Conservation (phyloP, 2,888 invertebrate genomes). For the Pantelozetes paolii region DNA sequence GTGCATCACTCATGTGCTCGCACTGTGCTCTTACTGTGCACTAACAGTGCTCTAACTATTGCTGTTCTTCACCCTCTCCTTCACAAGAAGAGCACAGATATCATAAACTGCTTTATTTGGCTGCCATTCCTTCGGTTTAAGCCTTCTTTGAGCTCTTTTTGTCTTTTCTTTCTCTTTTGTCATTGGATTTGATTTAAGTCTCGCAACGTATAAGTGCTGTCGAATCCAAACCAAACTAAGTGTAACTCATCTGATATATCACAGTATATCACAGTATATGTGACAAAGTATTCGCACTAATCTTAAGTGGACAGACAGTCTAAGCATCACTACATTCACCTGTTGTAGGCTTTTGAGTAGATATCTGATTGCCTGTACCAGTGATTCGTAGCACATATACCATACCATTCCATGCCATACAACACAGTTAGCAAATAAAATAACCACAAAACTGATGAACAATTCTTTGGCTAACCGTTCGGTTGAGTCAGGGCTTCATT, state of each 20-base stretch:
- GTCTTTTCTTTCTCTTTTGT: slow-evolving; percentile 18
- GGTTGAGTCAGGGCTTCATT: neutral
- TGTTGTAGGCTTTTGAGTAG: neutral
- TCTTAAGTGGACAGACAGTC: slow-evolving; percentile 11
- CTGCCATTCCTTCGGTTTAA: neutral
- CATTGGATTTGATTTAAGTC: neutral
- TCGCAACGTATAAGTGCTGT: neutral
- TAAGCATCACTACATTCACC: neutral
- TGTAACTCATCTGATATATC: neutral
- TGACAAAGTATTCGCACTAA: slow-evolving; percentile 1
- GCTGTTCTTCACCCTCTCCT: neutral
- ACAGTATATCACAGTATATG: no score
- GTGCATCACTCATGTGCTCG: slow-evolving; percentile 23
- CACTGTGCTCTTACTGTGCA: neutral
- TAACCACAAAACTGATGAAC: slow-evolving; percentile 5
- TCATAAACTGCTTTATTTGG: neutral
- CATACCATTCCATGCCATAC: neutral
- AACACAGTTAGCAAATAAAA: neutral
- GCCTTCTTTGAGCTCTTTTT: slow-evolving; percentile 11
- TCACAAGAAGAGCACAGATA: neutral
- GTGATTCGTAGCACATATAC: neutral
- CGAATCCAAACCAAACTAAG: neutral
- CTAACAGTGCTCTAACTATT: neutral
- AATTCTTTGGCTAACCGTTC: neutral
- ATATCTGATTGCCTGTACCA: neutral